phyloP scores from a whole-genome alignment of 2,888 invertebrate genomes.

The Eupithecia centaureata region DNA sequence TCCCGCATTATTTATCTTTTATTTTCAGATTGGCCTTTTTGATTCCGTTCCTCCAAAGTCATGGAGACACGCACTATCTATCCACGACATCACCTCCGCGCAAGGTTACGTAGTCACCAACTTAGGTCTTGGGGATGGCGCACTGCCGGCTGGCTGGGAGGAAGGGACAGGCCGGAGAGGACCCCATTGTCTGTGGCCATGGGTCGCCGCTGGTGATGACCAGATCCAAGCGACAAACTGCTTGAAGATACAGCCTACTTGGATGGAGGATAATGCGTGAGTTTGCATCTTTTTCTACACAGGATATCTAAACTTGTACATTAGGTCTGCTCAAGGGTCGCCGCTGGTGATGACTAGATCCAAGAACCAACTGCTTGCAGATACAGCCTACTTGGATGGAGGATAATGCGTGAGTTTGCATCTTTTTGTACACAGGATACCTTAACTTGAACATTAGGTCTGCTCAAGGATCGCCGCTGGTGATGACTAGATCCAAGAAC shows the following conservation, averaged over 20 bases:
- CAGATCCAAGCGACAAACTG: slow-evolving; percentile 87
- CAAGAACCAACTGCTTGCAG: slow-evolving; percentile 89
- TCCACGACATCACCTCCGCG: slow-evolving; percentile 60
- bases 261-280: slow-evolving; percentile 89
- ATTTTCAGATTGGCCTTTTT: slow-evolving; percentile 73
- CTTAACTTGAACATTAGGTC: neutral
- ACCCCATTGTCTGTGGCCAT: slow-evolving; percentile 87
- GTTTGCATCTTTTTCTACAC: slow-evolving; percentile 39
- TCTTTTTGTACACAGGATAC: neutral
- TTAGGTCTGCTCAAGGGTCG: neutral
- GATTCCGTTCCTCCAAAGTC: slow-evolving; percentile 58
- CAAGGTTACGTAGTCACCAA: slow-evolving; percentile 80
- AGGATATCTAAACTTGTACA: neutral
- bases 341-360: too few relatives aligned
- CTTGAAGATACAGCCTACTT: slow-evolving; percentile 91
- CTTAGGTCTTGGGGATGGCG: slow-evolving; percentile 80
- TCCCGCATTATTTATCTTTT: too few relatives aligned
- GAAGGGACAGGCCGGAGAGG: slow-evolving; percentile 67
- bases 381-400: slow-evolving; percentile 95
- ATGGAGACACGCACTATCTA: slow-evolving; percentile 72
- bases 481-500: too few relatives aligned
- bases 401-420: slow-evolving; percentile 76
- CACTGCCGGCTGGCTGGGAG: slow-evolving; percentile 85
- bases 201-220: slow-evolving; percentile 86
- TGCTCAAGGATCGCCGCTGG: too few relatives aligned